phyloP scores from a whole-genome alignment of 2,888 invertebrate species.

The Pristionchus arcanus region DNA sequence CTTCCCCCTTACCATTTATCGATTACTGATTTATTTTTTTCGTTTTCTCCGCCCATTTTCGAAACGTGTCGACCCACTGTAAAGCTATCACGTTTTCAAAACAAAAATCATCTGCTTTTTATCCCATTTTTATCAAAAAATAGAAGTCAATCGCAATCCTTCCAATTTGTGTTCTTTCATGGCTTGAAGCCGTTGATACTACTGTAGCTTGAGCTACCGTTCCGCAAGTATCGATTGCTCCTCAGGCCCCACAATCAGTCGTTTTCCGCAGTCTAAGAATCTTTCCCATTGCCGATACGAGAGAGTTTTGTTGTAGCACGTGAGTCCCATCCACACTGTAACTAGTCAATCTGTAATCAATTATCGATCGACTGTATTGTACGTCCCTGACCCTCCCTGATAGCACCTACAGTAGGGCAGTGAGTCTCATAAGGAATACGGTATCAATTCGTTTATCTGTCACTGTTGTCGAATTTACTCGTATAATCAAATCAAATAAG shows the following conservation, averaged over 20 bases:
- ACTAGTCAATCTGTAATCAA: background rate
- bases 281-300: background rate
- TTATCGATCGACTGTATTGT: slow-evolving; percentile 3
- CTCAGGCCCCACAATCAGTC: background rate
- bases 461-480: background rate
- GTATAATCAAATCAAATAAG: too few relatives aligned
- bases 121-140: background rate
- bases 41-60: background rate
- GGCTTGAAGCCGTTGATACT: background rate
- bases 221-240: background rate
- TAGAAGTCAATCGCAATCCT: background rate
- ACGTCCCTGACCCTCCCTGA: too few relatives aligned
- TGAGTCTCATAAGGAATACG: background rate
- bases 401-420: background rate
- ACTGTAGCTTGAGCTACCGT: background rate
- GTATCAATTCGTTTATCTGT: background rate
- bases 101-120: background rate
- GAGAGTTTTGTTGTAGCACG: background rate
- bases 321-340: background rate
- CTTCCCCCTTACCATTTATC: background rate
- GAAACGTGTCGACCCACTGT: background rate
- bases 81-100: background rate
- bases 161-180: background rate
- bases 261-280: background rate
- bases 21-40: background rate